Conservation (phyloP, 1,140 invertebrate genomes). For the Oryctes rhinoceros region DNA sequence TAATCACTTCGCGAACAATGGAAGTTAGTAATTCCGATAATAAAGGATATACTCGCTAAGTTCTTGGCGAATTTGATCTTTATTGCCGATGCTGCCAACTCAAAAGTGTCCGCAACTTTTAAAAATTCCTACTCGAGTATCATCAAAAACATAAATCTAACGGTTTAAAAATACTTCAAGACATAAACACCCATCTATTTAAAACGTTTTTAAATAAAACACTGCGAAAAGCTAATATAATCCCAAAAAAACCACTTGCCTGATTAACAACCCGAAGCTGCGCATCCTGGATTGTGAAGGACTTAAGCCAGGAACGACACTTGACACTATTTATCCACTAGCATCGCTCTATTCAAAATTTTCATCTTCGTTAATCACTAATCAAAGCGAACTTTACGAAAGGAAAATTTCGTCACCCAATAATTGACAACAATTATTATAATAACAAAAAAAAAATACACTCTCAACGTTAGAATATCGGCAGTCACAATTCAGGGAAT, state of each 20-base stretch:
- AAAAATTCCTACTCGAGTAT: too few species aligned
- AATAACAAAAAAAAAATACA: not conserved
- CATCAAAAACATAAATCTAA: too few species aligned
- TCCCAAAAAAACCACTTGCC: not conserved
- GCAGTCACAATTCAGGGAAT: not conserved
- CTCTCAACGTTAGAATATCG: not conserved
- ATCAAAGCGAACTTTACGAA: not conserved
- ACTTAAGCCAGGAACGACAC: constrained; percentile 9
- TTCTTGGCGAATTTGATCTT: too few species aligned
- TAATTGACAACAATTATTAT: not conserved
- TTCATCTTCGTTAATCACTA: constrained; percentile 25
- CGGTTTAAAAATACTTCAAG: too few species aligned
- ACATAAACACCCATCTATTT: too few species aligned
- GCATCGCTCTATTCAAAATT: not conserved
- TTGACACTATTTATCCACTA: constrained; percentile 29
- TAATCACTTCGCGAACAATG: too few species aligned
- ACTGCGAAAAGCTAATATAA: not conserved
- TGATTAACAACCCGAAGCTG: not conserved
- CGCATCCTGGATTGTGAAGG: constrained; percentile 14
- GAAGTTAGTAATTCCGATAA: too few species aligned
- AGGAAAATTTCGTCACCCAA: not conserved
- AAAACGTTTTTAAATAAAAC: not conserved
- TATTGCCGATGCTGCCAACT: too few species aligned
- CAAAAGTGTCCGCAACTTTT: too few species aligned
- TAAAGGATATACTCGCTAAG: too few species aligned